These are phyloP conservation scores for Peromyscus leucopus DNA, from an alignment of 2,113 vertebrate genomes.

Conservation along the genomic window DNA sequence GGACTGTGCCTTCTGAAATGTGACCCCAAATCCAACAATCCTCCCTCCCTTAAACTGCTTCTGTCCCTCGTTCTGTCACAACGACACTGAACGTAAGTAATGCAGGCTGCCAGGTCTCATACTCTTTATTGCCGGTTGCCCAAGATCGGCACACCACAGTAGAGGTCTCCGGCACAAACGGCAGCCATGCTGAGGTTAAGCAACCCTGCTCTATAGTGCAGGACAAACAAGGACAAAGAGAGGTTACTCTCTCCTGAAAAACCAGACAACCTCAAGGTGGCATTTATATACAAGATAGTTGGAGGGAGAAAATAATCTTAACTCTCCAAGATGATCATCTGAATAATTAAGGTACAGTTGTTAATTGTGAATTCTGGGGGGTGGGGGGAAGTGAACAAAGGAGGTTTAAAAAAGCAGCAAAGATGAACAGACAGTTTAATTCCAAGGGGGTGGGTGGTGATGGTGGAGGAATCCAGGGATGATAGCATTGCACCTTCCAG, in stretches of 20 bases:
- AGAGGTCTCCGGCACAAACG: not conserved
- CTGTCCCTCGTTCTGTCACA: not conserved
- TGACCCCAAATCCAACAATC: not conserved
- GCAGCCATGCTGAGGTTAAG: not conserved
- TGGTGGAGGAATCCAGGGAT: not conserved
- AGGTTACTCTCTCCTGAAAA: not conserved
- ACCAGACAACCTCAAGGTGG: not conserved
- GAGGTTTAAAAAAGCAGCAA: not conserved
- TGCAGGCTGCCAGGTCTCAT: not conserved
- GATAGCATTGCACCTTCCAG: not conserved
- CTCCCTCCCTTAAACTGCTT: not conserved
- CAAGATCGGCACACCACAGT: not conserved
- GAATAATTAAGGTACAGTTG: constrained; percentile 59
- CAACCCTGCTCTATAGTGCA: not conserved
- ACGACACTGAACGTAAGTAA: not conserved
- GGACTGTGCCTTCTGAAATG: not conserved
- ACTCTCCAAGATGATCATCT: constrained; percentile 45
- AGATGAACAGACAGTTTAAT: constrained; percentile 27
- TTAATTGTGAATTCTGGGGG: constrained; percentile 52
- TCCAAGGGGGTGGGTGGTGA: not conserved
- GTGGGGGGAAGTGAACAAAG: constrained; percentile 4
- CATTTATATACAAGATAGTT: constrained; percentile 31
- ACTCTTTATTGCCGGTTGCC: not conserved
- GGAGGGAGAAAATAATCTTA: not conserved
- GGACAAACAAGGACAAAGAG: not conserved